Percentiles rank a stretch among this genome's conserved stretches.
phyloP scores from a whole-genome alignment of 2,797 vertebrate species.

The Lateolabrax maculatus region DNA sequence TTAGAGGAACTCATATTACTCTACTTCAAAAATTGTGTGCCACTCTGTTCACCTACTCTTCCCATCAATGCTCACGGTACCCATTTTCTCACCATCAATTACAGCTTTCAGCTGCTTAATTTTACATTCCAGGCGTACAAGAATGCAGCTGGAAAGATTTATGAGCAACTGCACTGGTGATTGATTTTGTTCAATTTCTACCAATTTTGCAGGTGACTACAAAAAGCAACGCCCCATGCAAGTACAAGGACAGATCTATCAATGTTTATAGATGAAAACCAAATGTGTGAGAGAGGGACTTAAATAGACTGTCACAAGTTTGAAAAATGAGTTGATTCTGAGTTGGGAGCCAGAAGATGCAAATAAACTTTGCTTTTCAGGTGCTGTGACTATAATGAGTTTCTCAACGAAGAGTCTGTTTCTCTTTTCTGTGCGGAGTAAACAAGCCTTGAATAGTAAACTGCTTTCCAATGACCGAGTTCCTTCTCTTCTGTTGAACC shows the following conservation, averaged over 20 bases:
- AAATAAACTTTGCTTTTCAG: constrained; percentile 30
- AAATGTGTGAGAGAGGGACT: neutral
- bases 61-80: constrained; percentile 13
- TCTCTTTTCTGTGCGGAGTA: constrained; percentile 5
- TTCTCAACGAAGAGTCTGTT: constrained; percentile 25
- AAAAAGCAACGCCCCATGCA: constrained; percentile 14
- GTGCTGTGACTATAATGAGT: constrained; percentile 36
- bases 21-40: neutral
- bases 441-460: constrained; percentile 61
- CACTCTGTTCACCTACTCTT: neutral
- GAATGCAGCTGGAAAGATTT: constrained; percentile 39
- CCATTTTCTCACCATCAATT: constrained; percentile 47
- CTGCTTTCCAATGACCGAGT: constrained; percentile 20
- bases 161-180: constrained; percentile 39
- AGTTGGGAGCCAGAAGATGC: constrained; percentile 10
- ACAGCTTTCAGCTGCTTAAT: constrained; percentile 49
- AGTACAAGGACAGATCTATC: constrained; percentile 29
- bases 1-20: neutral
- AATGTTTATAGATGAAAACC: constrained; percentile 39
- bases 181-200: constrained; percentile 54
- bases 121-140: constrained; percentile 55
- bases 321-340: constrained; percentile 27
- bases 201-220: constrained; percentile 37
- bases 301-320: constrained; percentile 20
- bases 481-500: neutral